Evolutionary conservation across 2,113 vertebrate species (phyloP).

Genomic region (Nannospalax galili): DNA sequence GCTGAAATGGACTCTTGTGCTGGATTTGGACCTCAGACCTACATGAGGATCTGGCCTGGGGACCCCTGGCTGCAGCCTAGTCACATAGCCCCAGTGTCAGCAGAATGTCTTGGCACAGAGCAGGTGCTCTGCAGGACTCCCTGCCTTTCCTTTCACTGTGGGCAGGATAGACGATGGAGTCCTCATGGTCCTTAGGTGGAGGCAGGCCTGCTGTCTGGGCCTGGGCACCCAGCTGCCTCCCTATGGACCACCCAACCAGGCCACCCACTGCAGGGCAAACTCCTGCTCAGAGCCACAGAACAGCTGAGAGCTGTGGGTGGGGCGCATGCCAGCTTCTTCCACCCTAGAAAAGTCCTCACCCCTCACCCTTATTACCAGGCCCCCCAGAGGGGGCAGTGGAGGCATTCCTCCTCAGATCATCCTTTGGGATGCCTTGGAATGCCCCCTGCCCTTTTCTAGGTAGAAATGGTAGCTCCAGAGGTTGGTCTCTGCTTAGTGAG

Average conservation of each 20-base stretch:
- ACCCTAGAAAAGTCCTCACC: background rate
- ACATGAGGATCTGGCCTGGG: background rate
- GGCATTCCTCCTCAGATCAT: background rate
- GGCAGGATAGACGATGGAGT: background rate
- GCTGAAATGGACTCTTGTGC: background rate
- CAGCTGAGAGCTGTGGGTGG: slow-evolving; percentile 27
- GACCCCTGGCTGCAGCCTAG: no score
- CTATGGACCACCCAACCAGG: slow-evolving; percentile 72
- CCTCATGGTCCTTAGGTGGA: background rate
- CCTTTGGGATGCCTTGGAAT: background rate
- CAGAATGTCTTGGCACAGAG: background rate
- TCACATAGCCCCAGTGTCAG: background rate
- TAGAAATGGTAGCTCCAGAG: background rate
- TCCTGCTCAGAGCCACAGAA: slow-evolving; percentile 21
- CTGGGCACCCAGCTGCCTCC: slow-evolving; percentile 32
- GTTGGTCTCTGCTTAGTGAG: background rate
- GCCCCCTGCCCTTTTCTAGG: background rate
- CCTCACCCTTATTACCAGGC: background rate
- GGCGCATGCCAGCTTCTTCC: background rate
- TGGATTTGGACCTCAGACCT: background rate
- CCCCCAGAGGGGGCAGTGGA: no score
- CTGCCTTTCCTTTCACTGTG: background rate
- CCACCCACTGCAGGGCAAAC: background rate
- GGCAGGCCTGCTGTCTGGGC: slow-evolving; percentile 15
- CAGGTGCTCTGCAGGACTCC: background rate